Base-by-base conservation (phyloP, 1,140 invertebrate genomes). In the Sycophila sp. region DNA sequence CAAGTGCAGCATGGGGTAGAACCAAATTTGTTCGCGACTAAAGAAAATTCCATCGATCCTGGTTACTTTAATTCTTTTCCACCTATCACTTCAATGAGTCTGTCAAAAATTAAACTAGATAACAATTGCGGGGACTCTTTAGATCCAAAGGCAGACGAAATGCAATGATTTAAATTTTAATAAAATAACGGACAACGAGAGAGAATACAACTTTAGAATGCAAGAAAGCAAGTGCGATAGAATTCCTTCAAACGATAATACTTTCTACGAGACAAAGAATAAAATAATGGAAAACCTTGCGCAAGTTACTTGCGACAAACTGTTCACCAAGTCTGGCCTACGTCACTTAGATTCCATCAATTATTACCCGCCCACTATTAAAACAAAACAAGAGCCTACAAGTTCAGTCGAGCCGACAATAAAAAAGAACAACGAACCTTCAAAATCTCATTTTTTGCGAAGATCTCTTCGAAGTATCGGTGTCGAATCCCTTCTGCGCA, bases 401-500 rank as follows among this genome's bases (percentile, higher is more conserved):
- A 24, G 13, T 36, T 8, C 24, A 6, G n/a, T 26, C 15, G 55
- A 58, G 17, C 17, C 13, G 11, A 38, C 17, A 7, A n/a, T n/a
- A n/a, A n/a, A n/a, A n/a, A n/a, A n/a, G n/a, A 30, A 38, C 19
- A 32, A 32, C 32, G 55, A 58, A 24, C 55, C 34, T 1, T 15
- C 19, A 22, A 51, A 34, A 26, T 30, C 13, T 36, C 45, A 28
- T 32, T 28, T 10, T 5, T 28, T 22, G 36, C 53, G 30, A 26
- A 62, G 49, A 55, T 38, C 7, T 2, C 11, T 0, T 4, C 36
- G 40, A 2, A 30, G 13, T n/a, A 60, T 8, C 10, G 42, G 28
- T 11, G 42, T 67, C 7, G 11, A 62, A n/a, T 67, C 64, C 3
- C 51, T 72, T 10, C 11, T 72, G 1, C 28, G n/a, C 15, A 72